Evolutionary conservation across 2,113 vertebrate species (phyloP), one percentile per base, ranked within the genome.

Genomic region (Cyprichromis sp.): DNA sequence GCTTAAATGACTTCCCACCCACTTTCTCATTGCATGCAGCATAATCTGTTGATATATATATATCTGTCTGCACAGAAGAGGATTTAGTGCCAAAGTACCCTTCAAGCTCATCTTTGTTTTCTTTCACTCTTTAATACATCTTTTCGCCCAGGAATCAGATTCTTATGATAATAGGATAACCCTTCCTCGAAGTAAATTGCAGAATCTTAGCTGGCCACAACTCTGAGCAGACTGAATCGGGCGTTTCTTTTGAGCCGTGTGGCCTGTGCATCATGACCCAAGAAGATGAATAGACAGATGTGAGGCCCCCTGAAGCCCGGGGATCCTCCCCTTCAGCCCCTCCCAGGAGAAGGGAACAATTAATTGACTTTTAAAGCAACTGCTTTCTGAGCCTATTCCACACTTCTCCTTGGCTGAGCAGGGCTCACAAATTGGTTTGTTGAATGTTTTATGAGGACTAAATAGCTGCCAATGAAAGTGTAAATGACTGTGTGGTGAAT

Each of bases 401-500:
- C 93, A 91, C 92, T 96, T 96, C 96, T 95, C 71, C 94, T 94
- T 94, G 95, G 91, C 95, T 95, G 92, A 96, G 95, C 95, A 94
- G 89, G 88, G 91, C 92, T 96, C 96, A 96, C 96, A 97, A 97
- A 97, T 96, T 97, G 95, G 93, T 93, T 93, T 92, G 95, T 96
- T 96, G 95, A 96, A 95, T 95, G 94, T 96, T 96, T 97, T 95
- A 95, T 93, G 93, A 91, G 93, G 90, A 96, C 94, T 95, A 96
- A 97, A 97, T 96, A 94, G 95, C 91, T 94, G 94, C 95, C 95
- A 97, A 92, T 95, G 96, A 97, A 97, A 96, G 95, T 94, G 92
- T 96, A 97, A 97, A 96, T 96, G 95, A 95, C 93, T 90, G 63
- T 78, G 90, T 31, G 86, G 83, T 96, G 96, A 97, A 97, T 93